These are phyloP conservation scores for Netelia inedita DNA, from an alignment of 2,888 invertebrate genomes.

Conservation along the genomic window DNA sequence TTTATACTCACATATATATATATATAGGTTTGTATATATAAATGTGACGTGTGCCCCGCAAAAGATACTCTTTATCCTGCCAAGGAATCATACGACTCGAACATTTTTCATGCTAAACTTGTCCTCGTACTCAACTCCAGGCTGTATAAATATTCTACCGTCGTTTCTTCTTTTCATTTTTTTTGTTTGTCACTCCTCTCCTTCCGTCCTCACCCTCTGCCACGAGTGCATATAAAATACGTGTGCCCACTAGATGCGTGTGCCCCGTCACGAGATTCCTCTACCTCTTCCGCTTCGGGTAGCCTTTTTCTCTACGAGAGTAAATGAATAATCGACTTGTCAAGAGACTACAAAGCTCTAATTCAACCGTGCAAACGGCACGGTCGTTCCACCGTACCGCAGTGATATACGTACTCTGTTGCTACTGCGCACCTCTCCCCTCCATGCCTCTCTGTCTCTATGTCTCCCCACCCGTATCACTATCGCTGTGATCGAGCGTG, in stretches of 20 bases:
- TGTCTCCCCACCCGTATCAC: not conserved
- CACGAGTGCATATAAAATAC: conserved; percentile 35
- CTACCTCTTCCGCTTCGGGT: not conserved
- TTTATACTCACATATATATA: conserved; percentile 4
- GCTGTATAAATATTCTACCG: conserved; percentile 57
- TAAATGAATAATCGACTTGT: conserved; percentile 56
- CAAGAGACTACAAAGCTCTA: conserved; percentile 36
- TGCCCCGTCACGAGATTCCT: conserved; percentile 17
- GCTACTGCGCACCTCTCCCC: conserved; percentile 5
- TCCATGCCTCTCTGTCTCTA: not conserved
- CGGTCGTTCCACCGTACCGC: conserved; percentile 6
- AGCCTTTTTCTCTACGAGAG: not conserved
- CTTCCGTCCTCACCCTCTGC: conserved; percentile 38
- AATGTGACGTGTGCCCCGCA: conserved; percentile 35
- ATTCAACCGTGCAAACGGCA: conserved; percentile 42
- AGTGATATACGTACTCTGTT: conserved; percentile 14
- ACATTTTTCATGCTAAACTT: conserved; percentile 70
- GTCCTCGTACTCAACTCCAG: conserved; percentile 44
- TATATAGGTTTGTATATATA: conserved; percentile 10
- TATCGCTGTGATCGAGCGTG: conserved; percentile 45
- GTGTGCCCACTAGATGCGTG: conserved; percentile 22
- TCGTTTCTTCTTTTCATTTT: conserved; percentile 30
- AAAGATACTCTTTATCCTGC: conserved; percentile 58
- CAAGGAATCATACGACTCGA: conserved; percentile 49
- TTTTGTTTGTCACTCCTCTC: conserved; percentile 19